Base-by-base conservation (phyloP, 2,113 vertebrate species). In the Cavia aperea region DNA sequence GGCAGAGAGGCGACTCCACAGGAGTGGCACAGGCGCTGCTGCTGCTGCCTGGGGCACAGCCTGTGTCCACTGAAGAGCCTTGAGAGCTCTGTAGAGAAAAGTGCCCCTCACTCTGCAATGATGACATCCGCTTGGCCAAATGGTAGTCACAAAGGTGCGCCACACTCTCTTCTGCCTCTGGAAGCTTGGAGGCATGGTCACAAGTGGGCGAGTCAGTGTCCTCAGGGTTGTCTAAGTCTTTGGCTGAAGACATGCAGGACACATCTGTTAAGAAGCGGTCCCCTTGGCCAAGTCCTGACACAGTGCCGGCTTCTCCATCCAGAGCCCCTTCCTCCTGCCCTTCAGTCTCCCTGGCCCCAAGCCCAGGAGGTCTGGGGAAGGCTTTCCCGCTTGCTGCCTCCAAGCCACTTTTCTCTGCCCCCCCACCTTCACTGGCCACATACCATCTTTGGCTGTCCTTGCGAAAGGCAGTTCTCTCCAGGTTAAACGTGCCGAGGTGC, bases 61-160 rank as follows among this genome's bases (percentile, higher is more conserved):
- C 98, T 5, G 98, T 99, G 16, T 99, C 99, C 94, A 99, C 98
- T 9, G 99, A 99, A 26, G 99, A 99, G 96, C 98, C 98, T 93
- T 99, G 99, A 1, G 99, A 99, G 93, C 98, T 99, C 95, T 99
- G 99, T 54, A 99, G 98, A 0, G 99, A 99, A 97, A 99, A 98
- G 94, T 98, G 97, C 39, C 98, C 98, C 96, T 99, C 99, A 0
- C 98, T 99, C 96, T 99, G 99, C 92, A 99, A 96, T 0, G 99
- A 99, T 4, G 99, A 99, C 98, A 99, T 99, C 70, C 98, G 98
- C 97, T 99, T 99, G 97, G 98, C 98, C 97, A 99, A 96, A 87
- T 99, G 98, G 97, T 99, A 99, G 49, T 99, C 99, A 88, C 98
- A 99, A 54, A 99, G 96, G 87, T 97, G 97, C 46, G 98, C 95